Conservation (phyloP, 2,888 invertebrate genomes). For the Anodontia alba region DNA sequence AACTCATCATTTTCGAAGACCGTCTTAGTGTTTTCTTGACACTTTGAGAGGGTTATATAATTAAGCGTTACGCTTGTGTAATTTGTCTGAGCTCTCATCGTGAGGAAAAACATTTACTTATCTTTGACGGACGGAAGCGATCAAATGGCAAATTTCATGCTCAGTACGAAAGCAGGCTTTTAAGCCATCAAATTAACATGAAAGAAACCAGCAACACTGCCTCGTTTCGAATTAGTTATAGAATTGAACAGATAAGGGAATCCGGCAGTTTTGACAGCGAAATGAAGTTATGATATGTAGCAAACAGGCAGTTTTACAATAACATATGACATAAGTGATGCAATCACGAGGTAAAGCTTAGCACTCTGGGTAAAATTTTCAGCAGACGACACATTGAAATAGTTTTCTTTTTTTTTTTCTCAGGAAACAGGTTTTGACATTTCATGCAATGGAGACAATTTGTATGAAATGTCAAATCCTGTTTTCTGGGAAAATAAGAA, state of each 20-base stretch:
- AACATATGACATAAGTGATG: constrained; percentile 2
- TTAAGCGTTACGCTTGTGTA: neutral
- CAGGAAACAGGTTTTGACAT: no score
- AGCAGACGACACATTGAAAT: no score
- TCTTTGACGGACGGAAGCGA: constrained; percentile 17
- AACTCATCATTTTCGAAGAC: no score
- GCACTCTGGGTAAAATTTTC: no score
- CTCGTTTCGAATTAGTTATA: constrained; percentile 7
- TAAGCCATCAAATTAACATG: constrained; percentile 18
- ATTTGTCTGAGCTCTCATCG: neutral
- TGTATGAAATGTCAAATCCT: no score
- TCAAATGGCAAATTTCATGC: constrained; percentile 16
- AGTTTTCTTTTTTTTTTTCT: no score
- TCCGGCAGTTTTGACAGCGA: constrained; percentile 2
- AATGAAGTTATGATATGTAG: constrained; percentile 3
- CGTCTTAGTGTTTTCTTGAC: neutral
- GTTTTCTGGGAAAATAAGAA: no score
- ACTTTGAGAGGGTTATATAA: neutral
- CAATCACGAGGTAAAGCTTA: neutral
- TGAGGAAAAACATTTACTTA: constrained; percentile 17
- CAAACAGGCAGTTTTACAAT: neutral
- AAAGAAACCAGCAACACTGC: neutral
- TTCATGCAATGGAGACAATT: no score
- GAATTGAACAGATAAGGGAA: neutral
- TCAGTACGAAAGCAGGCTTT: neutral